These are phyloP conservation scores for Herpetotheres cachinnans DNA, from an alignment of 2,113 vertebrate genomes.

Conservation along the genomic window DNA sequence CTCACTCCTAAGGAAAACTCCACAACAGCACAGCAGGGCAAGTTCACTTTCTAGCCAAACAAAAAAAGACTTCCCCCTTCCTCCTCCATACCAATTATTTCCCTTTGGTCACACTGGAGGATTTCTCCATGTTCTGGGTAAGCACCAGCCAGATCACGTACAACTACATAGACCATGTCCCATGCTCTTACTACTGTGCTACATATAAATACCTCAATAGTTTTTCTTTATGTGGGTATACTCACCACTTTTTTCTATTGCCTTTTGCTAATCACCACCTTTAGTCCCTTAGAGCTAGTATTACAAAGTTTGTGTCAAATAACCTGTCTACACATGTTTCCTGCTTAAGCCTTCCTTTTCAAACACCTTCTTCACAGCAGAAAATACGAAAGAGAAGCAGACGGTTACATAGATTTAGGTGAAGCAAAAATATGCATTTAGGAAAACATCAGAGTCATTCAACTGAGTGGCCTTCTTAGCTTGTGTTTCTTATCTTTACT, in stretches of 20 bases:
- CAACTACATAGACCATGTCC: neutral
- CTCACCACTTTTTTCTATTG: neutral
- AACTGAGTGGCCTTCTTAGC: neutral
- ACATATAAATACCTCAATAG: neutral
- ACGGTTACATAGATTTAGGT: neutral
- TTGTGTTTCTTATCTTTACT: constrained; percentile 25
- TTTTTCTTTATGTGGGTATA: neutral
- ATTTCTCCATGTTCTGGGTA: neutral
- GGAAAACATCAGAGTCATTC: neutral
- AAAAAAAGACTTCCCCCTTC: neutral
- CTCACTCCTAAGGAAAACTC: neutral
- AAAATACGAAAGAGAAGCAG: neutral
- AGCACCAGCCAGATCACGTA: neutral
- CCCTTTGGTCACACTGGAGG: neutral
- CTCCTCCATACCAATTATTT: neutral
- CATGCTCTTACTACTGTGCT: neutral
- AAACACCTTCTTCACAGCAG: neutral
- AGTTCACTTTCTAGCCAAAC: neutral
- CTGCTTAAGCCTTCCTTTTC: neutral
- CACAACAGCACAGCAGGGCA: neutral
- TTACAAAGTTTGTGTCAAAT: neutral
- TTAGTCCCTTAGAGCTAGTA: neutral
- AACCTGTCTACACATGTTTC: neutral
- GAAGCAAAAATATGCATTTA: neutral
- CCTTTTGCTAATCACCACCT: neutral